A percentile compares a stretch with the other conserved stretches of the same genome.
Evolutionary conservation across 2,888 invertebrate genomes (phyloP).

Genomic region (Tachina lurida): DNA sequence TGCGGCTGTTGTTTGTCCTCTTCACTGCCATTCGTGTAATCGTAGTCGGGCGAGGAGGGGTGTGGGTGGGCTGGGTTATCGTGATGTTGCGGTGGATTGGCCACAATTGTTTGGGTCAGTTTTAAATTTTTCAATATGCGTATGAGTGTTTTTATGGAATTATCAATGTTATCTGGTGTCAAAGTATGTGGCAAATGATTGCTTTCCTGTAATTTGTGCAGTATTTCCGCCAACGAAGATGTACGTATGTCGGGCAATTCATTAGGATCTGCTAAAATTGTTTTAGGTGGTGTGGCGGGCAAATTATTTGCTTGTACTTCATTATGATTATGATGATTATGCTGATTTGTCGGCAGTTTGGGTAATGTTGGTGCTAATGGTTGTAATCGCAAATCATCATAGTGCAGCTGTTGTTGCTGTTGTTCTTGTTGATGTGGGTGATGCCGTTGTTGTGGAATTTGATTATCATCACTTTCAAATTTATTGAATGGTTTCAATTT

Average conservation of each 20-base stretch:
- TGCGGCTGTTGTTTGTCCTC: conserved; percentile 71
- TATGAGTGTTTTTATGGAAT: conserved; percentile 90
- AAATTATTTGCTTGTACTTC: conserved; percentile 27
- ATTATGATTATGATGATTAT: conserved; percentile 16
- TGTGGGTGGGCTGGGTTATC: conserved; percentile 72
- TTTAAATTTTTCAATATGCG: conserved; percentile 89
- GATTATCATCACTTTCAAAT: conserved; percentile 73
- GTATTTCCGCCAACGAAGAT: conserved; percentile 85
- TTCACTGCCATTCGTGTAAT: conserved; percentile 77
- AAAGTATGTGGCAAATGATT: conserved; percentile 90
- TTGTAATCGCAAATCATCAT: conserved; percentile 57
- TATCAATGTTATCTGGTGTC: conserved; percentile 90
- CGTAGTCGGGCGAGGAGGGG: conserved; percentile 76
- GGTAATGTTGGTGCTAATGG: conserved; percentile 55
- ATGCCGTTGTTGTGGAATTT: conserved; percentile 62
- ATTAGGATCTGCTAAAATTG: conserved; percentile 74
- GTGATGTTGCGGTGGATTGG: conserved; percentile 81
- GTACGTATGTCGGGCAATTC: conserved; percentile 81
- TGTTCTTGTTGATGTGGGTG: conserved; percentile 23
- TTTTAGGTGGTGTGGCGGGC: conserved; percentile 57
- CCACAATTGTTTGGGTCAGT: conserved; percentile 80
- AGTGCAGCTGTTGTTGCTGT: conserved; percentile 29
- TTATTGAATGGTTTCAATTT: conserved; percentile 78
- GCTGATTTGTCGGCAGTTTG: conserved; percentile 45
- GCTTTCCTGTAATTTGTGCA: conserved; percentile 89